Base-by-base conservation (phyloP, 2,888 invertebrate species). In the Ophion ventricosus region DNA sequence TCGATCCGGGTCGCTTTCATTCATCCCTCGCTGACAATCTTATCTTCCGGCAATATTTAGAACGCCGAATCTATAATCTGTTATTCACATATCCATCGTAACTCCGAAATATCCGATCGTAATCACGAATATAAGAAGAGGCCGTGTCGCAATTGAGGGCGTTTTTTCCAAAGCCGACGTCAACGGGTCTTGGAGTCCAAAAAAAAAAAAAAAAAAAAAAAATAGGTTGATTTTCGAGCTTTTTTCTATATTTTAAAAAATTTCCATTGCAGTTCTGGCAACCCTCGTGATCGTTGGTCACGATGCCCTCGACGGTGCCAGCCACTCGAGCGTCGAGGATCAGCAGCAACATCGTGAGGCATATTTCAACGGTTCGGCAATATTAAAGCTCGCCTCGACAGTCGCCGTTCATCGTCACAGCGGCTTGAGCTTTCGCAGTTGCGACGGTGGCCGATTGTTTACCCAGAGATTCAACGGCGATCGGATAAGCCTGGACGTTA, bases 321-420 rank as follows among this genome's bases (percentile, higher is more conserved):
- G 82, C 35, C 86, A 87, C 80, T 87, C 86, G 75, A 87, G 85
- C 79, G 82, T 87, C 74, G 88, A 88, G 69, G 90, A n/a, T n/a
- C n/a, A 90, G 59, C 83, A 95, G 7, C 35, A 35, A 35, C 35
- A 35, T 35, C 95, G 96, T 79, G 97, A 97, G 94, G 97, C 97
- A 66, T 97, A 96, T 93, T 97, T 97, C 94, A 97, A 97, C 94
- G 97, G 97, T 88, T 96, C 96, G 89, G 95, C 97, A 25, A 97
- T 96, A 93, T 95, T 97, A 87, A 95, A 96, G 91, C 94, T 97
- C 87, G 94, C 95, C 87, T 95, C 96, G 84, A 96, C 96, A 80
- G 95, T 97, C 92, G 96, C 97, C 82, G 95, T 97, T 89, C 96
- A 96, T 93, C 95, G 96, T 91, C 97, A 97, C 90, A 97, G 96